phyloP scores from a whole-genome alignment of 35 echinoderm and acorn worm genomes.

The Ptychodera flava region DNA sequence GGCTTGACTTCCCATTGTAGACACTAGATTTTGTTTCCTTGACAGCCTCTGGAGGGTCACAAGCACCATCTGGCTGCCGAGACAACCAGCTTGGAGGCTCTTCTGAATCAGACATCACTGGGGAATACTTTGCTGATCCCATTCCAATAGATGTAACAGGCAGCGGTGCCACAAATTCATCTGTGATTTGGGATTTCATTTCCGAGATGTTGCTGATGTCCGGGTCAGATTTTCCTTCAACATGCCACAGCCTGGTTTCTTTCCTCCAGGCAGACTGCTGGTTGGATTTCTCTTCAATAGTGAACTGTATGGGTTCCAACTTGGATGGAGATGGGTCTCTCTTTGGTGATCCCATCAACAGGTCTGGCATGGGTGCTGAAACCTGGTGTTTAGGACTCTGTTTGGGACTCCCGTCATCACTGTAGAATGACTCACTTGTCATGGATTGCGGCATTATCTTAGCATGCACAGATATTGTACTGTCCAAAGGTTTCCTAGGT shows the following conservation, averaged over 20 bases:
- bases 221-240: background rate
- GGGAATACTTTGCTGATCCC: background rate
- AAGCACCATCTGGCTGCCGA: conserved; percentile 83
- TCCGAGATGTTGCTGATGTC: background rate
- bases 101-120: background rate
- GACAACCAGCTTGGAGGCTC: conserved; percentile 38
- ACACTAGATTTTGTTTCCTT: conserved; percentile 16
- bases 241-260: background rate
- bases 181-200: background rate
- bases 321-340: background rate
- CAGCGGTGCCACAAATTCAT: background rate
- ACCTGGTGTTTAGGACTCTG: background rate
- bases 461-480: background rate
- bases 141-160: background rate
- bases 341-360: background rate
- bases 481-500: background rate
- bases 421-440: background rate
- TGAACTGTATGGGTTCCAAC: background rate
- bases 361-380: background rate
- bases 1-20: conserved; percentile 8
- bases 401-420: background rate
- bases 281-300: background rate
- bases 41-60: conserved; percentile 23
- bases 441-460: background rate
- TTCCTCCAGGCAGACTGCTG: background rate